Percentiles rank a stretch among this genome's conserved stretches.
phyloP scores from a whole-genome alignment of 2,113 vertebrate species.

The Pardalotus punctatus region DNA sequence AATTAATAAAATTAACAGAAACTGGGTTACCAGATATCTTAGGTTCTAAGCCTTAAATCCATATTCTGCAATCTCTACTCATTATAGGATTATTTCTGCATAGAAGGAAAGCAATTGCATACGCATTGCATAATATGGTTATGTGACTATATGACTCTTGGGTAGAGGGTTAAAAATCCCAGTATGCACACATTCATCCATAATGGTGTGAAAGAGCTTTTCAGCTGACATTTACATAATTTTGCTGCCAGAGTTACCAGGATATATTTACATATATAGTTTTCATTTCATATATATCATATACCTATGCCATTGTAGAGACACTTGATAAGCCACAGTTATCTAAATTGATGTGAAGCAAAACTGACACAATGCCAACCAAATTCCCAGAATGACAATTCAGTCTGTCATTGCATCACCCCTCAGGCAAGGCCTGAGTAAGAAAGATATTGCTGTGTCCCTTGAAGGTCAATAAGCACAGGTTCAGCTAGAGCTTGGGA shows the following conservation, averaged over 20 bases:
- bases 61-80: neutral
- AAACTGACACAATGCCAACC: conserved; percentile 29
- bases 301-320: neutral
- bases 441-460: neutral
- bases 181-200: neutral
- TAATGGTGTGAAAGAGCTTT: neutral
- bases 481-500: neutral
- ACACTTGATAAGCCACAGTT: neutral
- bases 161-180: neutral
- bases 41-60: neutral
- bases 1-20: neutral
- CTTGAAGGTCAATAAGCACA: conserved; percentile 4
- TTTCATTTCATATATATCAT: neutral
- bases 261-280: neutral
- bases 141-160: neutral
- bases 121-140: neutral
- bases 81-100: neutral
- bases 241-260: neutral
- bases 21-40: neutral
- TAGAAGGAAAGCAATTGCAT: neutral
- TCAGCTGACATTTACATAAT: neutral
- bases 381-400: conserved; percentile 14
- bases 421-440: neutral
- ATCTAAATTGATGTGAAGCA: neutral
- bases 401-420: neutral